phyloP scores from a whole-genome alignment of 2,888 invertebrate genomes.

The Drosophila algonquin region DNA sequence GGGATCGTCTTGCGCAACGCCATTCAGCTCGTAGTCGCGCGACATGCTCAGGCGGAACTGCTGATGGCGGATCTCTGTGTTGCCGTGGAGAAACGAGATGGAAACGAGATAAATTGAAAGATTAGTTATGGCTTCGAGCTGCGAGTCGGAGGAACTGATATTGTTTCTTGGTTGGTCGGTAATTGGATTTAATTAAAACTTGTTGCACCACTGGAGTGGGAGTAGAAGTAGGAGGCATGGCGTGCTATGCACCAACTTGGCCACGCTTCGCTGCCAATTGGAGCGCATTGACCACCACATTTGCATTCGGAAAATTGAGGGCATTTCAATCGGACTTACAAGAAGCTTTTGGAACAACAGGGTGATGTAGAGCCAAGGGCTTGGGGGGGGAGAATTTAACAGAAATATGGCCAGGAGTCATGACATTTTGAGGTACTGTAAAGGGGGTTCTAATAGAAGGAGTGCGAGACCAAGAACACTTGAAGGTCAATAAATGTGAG shows the following conservation, averaged over 20 bases:
- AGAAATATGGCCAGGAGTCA: not conserved
- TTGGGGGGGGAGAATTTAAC: not conserved
- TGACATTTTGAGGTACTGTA: not conserved
- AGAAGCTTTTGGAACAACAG: not conserved
- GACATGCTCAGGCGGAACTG: slow-evolving; percentile 93
- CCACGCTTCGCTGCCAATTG: slow-evolving; percentile 62
- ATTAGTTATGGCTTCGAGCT: slow-evolving; percentile 11
- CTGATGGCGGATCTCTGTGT: slow-evolving; percentile 88
- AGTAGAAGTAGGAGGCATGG: slow-evolving; percentile 46
- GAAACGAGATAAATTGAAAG: slow-evolving; percentile 8
- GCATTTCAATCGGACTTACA: not conserved
- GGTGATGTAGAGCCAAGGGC: not conserved
- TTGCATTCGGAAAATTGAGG: slow-evolving; percentile 49
- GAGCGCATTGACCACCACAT: slow-evolving; percentile 73
- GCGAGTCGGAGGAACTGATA: slow-evolving; percentile 1
- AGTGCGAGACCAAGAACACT: not conserved
- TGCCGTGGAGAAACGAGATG: slow-evolving; percentile 9
- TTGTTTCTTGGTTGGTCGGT: slow-evolving; percentile 29
- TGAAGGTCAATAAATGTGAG: too few relatives aligned
- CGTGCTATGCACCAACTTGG: slow-evolving; percentile 62
- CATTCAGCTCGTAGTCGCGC: slow-evolving; percentile 89
- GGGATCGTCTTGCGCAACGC: slow-evolving; percentile 90
- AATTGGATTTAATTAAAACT: slow-evolving; percentile 74
- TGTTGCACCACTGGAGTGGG: slow-evolving; percentile 69
- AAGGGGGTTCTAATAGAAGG: not conserved